A percentile compares a stretch with the other conserved stretches of the same genome.
Conservation (phyloP, 2,797 vertebrate species). For the Leuciscus waleckii region DNA sequence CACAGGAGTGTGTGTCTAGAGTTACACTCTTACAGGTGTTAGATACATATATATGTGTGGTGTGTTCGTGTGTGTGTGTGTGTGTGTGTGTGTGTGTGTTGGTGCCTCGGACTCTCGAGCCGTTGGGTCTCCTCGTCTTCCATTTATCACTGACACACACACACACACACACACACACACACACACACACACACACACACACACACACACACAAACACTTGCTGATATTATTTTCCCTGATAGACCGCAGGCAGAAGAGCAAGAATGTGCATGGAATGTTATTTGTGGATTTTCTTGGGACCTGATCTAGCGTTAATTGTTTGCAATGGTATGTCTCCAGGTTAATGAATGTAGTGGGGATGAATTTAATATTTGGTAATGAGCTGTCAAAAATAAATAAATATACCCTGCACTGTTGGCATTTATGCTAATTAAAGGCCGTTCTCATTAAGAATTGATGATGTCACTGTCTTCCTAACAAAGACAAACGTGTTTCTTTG, state of each 20-base stretch:
- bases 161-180: not conserved
- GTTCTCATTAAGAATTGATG: not conserved
- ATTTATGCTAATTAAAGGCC: slow-evolving; percentile 22
- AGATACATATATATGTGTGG: not conserved
- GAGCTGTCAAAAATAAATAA: slow-evolving; percentile 34
- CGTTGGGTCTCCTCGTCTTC: not conserved
- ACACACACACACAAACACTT: not conserved
- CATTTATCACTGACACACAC: slow-evolving; percentile 41
- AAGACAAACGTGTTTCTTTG: not conserved
- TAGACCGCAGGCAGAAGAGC: slow-evolving; percentile 3
- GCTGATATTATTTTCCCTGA: not conserved
- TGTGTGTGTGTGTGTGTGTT: not conserved
- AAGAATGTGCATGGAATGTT: not conserved
- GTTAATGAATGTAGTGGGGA: slow-evolving; percentile 32
- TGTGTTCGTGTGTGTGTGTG: too few species aligned
- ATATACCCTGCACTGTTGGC: not conserved
- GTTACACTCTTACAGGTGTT: slow-evolving; percentile 8
- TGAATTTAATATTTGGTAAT: slow-evolving; percentile 13
- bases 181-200: not conserved
- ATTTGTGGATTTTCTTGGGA: slow-evolving; percentile 26
- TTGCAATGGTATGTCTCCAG: slow-evolving; percentile 18
- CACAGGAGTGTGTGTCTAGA: not conserved
- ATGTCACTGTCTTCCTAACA: slow-evolving; percentile 23
- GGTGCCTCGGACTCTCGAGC: not conserved
- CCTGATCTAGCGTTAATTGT: slow-evolving; percentile 40